Evolutionary conservation across 2,888 invertebrate species (phyloP).

Genomic region (Toxonevra muliebris): DNA sequence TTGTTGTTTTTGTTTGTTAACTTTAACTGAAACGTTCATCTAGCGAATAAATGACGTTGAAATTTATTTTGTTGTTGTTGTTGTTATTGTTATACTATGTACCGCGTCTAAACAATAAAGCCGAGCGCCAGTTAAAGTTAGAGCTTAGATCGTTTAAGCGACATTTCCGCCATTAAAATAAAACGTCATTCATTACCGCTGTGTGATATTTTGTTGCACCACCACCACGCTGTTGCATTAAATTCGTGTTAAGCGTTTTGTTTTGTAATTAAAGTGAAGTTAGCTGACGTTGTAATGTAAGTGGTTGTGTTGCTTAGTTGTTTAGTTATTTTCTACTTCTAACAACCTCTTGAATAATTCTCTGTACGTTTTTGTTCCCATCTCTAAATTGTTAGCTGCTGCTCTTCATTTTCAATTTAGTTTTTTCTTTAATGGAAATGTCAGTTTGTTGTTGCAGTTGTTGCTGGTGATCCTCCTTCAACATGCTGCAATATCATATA

Average conservation of each 20-base stretch:
- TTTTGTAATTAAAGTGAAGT: slow-evolving; percentile 38
- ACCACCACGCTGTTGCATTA: neutral
- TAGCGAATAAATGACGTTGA: too few relatives aligned
- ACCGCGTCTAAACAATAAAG: too few relatives aligned
- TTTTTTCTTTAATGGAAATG: slow-evolving; percentile 33
- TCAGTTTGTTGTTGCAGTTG: slow-evolving; percentile 26
- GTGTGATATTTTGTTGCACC: neutral
- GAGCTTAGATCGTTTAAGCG: too few relatives aligned
- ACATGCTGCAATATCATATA: slow-evolving; percentile 2
- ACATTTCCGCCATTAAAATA: too few relatives aligned
- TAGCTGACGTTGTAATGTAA: slow-evolving; percentile 22
- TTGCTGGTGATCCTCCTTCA: slow-evolving; percentile 24
- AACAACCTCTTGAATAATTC: slow-evolving; percentile 34
- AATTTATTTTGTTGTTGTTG: too few relatives aligned
- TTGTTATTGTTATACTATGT: too few relatives aligned
- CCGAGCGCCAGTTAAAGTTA: neutral
- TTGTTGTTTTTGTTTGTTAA: slow-evolving; percentile 1
- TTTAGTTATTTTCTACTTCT: slow-evolving; percentile 12
- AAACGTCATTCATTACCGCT: too few relatives aligned
- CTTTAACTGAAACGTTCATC: neutral
- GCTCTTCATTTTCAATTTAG: slow-evolving; percentile 3
- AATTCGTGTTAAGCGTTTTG: slow-evolving; percentile 32
- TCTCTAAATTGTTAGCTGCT: neutral
- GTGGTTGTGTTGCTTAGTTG: slow-evolving; percentile 30
- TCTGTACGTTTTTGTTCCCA: slow-evolving; percentile 12